These are phyloP conservation scores for Iguana delicatissima DNA, from an alignment of 2,797 vertebrate species.

Conservation along the genomic window DNA sequence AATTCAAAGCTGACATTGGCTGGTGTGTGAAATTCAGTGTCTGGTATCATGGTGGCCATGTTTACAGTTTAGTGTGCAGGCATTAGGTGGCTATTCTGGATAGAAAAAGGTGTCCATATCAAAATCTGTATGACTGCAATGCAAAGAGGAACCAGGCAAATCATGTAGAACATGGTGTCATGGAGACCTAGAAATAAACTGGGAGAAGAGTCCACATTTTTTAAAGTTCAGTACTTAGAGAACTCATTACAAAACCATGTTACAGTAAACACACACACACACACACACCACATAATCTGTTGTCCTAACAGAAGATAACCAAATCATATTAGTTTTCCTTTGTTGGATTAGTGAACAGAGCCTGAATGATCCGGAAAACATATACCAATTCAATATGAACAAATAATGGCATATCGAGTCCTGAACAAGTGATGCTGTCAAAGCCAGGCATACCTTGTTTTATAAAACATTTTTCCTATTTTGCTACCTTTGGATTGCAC, in stretches of 20 bases:
- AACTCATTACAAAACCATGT: background rate
- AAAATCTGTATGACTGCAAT: slow-evolving; percentile 83
- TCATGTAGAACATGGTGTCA: slow-evolving; percentile 88
- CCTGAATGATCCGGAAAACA: background rate
- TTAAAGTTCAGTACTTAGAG: slow-evolving; percentile 18
- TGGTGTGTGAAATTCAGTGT: background rate
- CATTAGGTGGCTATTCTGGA: slow-evolving; percentile 85
- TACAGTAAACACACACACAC: too few relatives aligned
- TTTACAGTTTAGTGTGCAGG: slow-evolving; percentile 1
- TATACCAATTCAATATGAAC: background rate
- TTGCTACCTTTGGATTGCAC: background rate
- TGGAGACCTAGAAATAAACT: slow-evolving; percentile 84
- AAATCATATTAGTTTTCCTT: background rate
- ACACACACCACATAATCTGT: background rate
- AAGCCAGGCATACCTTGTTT: background rate
- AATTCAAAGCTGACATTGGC: slow-evolving; percentile 22
- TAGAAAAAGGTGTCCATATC: slow-evolving; percentile 89
- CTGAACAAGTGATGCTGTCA: too few relatives aligned
- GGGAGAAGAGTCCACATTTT: slow-evolving; percentile 44
- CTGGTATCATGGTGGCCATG: background rate
- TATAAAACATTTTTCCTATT: background rate
- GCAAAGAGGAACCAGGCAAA: slow-evolving; percentile 88
- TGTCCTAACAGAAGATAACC: background rate
- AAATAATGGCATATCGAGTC: background rate
- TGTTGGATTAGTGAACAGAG: background rate